Evolutionary conservation across 2,888 invertebrate genomes (phyloP).

Genomic region (Ormyrus rosae): DNA sequence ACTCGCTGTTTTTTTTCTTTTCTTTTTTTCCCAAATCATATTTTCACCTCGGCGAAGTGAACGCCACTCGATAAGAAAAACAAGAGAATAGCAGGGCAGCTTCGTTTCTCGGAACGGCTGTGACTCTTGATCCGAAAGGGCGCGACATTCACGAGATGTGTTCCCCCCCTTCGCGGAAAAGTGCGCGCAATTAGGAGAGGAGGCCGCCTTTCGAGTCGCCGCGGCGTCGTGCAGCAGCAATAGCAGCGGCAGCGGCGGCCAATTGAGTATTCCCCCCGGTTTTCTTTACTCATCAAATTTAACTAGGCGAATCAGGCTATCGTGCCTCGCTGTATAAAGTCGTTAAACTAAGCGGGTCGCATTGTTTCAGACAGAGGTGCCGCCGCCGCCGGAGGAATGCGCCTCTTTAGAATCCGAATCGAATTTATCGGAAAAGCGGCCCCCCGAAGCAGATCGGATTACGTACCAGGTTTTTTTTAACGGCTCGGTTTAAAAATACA

Average conservation of each 20-base stretch:
- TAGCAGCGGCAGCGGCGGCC: neutral
- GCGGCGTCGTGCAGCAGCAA: neutral
- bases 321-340: neutral
- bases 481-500: no score
- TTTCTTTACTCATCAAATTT: constrained; percentile 9
- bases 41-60: no score
- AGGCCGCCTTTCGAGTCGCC: neutral
- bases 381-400: no score
- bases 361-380: neutral
- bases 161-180: neutral
- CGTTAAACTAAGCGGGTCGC: constrained; percentile 23
- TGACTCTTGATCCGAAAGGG: neutral
- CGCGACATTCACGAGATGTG: neutral
- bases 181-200: neutral
- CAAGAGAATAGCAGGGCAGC: no score
- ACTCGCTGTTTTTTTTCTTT: no score
- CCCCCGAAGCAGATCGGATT: no score
- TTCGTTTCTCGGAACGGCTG: no score
- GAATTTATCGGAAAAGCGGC: no score
- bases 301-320: constrained; percentile 19
- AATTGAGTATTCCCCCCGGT: neutral
- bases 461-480: no score
- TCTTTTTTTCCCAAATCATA: no score
- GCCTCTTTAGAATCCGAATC: no score
- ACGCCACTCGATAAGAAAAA: no score